These are phyloP conservation scores for Lapara coniferarum DNA, from an alignment of 2,888 invertebrate genomes.

Conservation along the genomic window DNA sequence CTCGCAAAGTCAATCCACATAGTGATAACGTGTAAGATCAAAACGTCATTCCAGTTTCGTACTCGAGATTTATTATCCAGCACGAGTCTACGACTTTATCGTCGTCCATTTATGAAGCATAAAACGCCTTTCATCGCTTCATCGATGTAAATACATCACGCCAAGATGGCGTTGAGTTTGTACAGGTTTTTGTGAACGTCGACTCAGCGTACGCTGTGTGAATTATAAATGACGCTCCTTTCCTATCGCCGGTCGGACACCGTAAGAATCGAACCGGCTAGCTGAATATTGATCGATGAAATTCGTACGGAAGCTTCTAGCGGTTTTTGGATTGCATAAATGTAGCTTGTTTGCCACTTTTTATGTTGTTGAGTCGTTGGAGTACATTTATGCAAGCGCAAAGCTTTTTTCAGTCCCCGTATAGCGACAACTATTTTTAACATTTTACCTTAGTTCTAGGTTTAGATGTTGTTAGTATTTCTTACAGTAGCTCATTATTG, in stretches of 20 bases:
- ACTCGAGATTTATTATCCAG: constrained; percentile 13
- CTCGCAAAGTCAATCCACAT: neutral
- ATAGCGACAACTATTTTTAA: no score
- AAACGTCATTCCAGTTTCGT: neutral
- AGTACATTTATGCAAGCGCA: no score
- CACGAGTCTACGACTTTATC: constrained; percentile 7
- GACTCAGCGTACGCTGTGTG: constrained; percentile 44
- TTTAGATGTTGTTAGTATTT: no score
- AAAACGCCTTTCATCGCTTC: constrained; percentile 18
- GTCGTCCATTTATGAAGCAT: constrained; percentile 15
- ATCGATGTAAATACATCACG: constrained; percentile 19
- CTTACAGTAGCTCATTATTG: no score
- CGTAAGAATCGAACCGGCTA: constrained; percentile 42
- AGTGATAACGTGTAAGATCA: neutral
- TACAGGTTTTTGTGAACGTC: constrained; percentile 37
- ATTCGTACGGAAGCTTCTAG: constrained; percentile 15
- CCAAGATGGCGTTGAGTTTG: constrained; percentile 4
- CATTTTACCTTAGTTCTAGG: no score
- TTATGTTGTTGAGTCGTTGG: no score
- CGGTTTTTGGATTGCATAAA: constrained; percentile 20
- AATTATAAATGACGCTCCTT: constrained; percentile 41
- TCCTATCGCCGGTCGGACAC: constrained; percentile 25
- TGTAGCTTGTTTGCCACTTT: neutral
- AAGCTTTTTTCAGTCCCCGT: no score
- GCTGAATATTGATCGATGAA: constrained; percentile 41